Base-by-base conservation (phyloP, 2,888 invertebrate genomes). In the Micoletzkya japonica region DNA sequence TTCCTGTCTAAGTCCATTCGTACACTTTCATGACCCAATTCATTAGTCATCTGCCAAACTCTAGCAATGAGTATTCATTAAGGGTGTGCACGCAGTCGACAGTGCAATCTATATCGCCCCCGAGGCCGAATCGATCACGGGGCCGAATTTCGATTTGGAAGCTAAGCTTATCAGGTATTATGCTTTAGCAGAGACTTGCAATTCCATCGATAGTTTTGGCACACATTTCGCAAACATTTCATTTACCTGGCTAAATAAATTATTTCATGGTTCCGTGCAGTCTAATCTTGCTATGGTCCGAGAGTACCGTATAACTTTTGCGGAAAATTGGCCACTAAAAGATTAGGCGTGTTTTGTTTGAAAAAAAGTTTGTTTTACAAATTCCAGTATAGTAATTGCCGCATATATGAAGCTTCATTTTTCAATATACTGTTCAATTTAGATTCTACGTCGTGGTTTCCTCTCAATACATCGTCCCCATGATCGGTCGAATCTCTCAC, bases 141-240 rank as follows among this genome's bases (percentile, higher is more conserved):
- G 95, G 0, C 95, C 95, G 0, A 91, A 95, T 87, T 87, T 92
- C 76, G 89, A 89, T 54, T 88, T 91, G 61, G 91, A 95, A 86
- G 90, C 90, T 24, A 93, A 93, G 86, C 60, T 84, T 2, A 57
- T 83, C 71, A 75, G 83, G 61, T 84, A 26, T 58, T 20, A 34
- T 26, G 58, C 14, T 20, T 58, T 52, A 24, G 52, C 24, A 6
- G 6, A 52, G 24, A 44, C 17, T 6, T 52, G 24, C 10, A 24
- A n/a, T 52, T 14, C 6, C 17, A 52, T 52, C 52, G 6, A 52
- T 24, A 24, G 24, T n/a, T n/a, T 4, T 24, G 17, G 52, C 10
- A 30, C 6, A 39, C 4, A 17, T 56, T 28, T 39, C 17, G 17
- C 14, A 24, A 37, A 3, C 26, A n/a, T 56, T 14, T 28, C 30